Percentiles rank a stretch among this genome's conserved stretches.
Conservation (phyloP, 2,113 vertebrate species). For the Leucopternis melanops region DNA sequence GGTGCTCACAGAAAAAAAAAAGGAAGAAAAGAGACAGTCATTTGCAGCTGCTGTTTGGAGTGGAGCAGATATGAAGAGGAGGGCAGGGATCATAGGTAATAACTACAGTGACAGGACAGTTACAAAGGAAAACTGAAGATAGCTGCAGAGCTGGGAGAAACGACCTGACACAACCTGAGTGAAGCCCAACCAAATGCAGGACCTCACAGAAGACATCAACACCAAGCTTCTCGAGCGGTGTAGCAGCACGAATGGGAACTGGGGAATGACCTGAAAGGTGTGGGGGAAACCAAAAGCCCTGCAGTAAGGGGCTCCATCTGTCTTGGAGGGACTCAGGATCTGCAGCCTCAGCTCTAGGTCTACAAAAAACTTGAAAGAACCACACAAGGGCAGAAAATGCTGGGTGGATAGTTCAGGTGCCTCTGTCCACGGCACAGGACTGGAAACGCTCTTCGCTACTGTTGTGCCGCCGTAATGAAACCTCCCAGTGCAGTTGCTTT, state of each 20-base stretch:
- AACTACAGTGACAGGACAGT: neutral
- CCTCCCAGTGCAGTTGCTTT: neutral
- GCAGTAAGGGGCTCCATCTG: neutral
- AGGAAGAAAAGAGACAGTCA: neutral
- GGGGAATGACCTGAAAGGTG: neutral
- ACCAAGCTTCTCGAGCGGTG: neutral
- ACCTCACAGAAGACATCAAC: neutral
- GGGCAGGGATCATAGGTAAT: neutral
- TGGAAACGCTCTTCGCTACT: neutral
- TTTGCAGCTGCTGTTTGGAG: neutral
- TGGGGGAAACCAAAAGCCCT: neutral
- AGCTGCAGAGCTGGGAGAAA: neutral
- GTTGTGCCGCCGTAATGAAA: neutral
- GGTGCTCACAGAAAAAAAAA: neutral
- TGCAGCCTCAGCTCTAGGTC: neutral
- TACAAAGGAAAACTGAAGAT: neutral
- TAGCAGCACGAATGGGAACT: accelerated
- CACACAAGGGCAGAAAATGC: neutral
- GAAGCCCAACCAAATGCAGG: neutral
- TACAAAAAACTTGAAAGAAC: neutral
- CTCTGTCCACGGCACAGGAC: neutral
- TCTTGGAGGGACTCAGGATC: neutral
- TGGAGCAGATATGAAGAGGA: neutral
- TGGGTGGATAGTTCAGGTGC: neutral
- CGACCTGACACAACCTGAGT: neutral